phyloP scores from a whole-genome alignment of 2,113 vertebrate species.

The Rallus limicola region DNA sequence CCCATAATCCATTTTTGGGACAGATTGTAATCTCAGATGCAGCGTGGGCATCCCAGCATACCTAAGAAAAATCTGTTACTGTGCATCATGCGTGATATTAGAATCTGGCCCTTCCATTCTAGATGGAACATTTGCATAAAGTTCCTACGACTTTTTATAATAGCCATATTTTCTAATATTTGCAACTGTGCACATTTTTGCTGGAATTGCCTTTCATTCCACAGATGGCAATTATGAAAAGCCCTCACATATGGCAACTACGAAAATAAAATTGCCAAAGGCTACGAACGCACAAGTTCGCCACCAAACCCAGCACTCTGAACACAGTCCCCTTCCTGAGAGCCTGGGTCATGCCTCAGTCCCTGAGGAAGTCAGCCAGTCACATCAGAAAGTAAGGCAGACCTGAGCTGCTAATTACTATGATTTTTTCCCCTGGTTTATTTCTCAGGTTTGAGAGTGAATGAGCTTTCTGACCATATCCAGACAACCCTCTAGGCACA shows the following conservation, averaged over 20 bases:
- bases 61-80: constrained; percentile 42
- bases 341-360: neutral
- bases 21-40: neutral
- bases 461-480: neutral
- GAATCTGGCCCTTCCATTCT: constrained; percentile 26
- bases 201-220: neutral
- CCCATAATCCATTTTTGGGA: constrained; percentile 17
- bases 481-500: neutral
- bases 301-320: neutral
- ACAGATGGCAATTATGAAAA: constrained; percentile 30
- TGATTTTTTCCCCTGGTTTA: neutral
- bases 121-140: constrained; percentile 18
- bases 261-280: neutral
- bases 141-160: neutral
- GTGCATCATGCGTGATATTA: constrained; percentile 26
- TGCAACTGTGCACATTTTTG: neutral
- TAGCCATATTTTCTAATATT: neutral
- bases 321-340: neutral
- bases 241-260: neutral
- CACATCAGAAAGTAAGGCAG: neutral
- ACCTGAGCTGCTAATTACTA: neutral
- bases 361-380: neutral
- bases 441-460: neutral
- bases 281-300: neutral
- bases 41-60: neutral